phyloP scores from a whole-genome alignment of 2,113 vertebrate species.

The Otocyon megalotis region DNA sequence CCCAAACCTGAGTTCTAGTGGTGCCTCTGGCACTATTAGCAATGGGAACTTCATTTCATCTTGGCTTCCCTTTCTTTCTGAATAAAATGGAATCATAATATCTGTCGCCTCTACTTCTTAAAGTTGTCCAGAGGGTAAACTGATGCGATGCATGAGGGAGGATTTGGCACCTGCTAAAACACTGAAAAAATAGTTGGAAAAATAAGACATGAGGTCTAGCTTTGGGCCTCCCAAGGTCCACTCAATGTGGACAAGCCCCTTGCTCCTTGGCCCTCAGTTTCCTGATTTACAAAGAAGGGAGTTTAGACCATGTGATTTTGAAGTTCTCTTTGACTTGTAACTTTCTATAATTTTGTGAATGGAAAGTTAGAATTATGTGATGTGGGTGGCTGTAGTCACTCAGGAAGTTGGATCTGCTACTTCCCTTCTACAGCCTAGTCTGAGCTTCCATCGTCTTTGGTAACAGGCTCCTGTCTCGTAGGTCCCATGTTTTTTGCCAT shows the following conservation, averaged over 20 bases:
- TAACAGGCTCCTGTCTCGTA: not conserved
- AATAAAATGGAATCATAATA: not conserved
- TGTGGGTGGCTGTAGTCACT: not conserved
- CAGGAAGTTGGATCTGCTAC: not conserved
- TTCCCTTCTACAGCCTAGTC: not conserved
- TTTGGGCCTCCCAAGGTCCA: not conserved
- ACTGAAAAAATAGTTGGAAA: not conserved
- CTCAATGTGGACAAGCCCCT: not conserved
- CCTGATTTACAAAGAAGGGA: not conserved
- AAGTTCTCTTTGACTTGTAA: not conserved
- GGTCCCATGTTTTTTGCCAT: not conserved
- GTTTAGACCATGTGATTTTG: not conserved
- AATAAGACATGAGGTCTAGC: not conserved
- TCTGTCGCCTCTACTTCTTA: not conserved
- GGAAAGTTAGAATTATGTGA: not conserved
- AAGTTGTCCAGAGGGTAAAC: not conserved
- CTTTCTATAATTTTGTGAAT: not conserved
- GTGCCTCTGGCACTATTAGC: not conserved
- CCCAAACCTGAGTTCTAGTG: not conserved
- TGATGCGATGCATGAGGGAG: not conserved
- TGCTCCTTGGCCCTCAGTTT: not conserved
- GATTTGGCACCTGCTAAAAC: fast-evolving
- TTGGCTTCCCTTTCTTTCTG: not conserved
- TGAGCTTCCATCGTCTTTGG: not conserved
- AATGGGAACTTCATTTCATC: not conserved